phyloP scores from a whole-genome alignment of 2,113 vertebrate species.

The Saguinus midas region DNA sequence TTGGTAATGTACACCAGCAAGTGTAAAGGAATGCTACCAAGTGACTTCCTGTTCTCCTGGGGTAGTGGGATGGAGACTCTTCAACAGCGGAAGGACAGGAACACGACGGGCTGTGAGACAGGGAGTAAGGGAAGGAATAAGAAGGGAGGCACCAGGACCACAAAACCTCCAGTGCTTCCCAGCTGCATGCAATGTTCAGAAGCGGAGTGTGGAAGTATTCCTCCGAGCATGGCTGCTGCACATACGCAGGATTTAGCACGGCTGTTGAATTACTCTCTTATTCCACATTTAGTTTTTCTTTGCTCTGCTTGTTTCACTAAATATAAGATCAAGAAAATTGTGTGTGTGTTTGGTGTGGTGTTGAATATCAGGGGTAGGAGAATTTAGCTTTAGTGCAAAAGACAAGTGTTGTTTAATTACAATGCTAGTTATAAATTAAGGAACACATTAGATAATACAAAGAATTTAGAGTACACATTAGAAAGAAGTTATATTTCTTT shows the following conservation, averaged over 20 bases:
- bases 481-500: not conserved
- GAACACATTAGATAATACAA: not conserved
- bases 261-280: not conserved
- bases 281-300: not conserved
- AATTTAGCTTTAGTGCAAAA: not conserved
- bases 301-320: not conserved
- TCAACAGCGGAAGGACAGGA: not conserved
- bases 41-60: not conserved
- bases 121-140: not conserved
- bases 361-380: not conserved
- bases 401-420: not conserved
- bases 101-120: not conserved
- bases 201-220: not conserved
- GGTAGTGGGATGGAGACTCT: not conserved
- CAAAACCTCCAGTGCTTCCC: not conserved
- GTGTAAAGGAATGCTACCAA: not conserved
- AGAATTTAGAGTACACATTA: not conserved
- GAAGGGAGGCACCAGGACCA: not conserved
- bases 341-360: not conserved
- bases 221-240: not conserved
- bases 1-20: not conserved
- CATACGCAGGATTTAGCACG: not conserved
- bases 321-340: not conserved
- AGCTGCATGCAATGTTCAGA: not conserved
- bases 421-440: not conserved